These are phyloP conservation scores for Drosophila kanekoi DNA, from an alignment of 2,888 invertebrate species.

Conservation along the genomic window DNA sequence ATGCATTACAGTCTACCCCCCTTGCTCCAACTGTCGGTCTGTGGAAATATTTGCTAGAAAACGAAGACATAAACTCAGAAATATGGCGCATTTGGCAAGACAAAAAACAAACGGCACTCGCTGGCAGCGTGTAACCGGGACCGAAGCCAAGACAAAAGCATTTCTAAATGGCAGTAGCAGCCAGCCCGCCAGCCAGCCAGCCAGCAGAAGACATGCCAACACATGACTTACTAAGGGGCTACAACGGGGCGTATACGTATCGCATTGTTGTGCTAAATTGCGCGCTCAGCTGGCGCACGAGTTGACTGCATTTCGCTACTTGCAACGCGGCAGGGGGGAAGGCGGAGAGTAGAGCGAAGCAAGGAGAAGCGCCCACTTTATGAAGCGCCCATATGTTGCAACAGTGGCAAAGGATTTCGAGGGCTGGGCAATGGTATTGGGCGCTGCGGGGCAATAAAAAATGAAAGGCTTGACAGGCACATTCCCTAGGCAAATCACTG, in stretches of 20 bases:
- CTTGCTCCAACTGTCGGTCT: constrained; percentile 1
- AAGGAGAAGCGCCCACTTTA: constrained; percentile 59
- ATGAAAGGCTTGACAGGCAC: constrained; percentile 71
- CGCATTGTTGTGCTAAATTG: constrained; percentile 80
- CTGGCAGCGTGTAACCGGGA: constrained; percentile 17
- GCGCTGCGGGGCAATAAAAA: constrained; percentile 62
- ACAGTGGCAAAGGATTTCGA: constrained; percentile 13
- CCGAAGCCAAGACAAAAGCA: constrained; percentile 74
- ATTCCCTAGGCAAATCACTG: constrained; percentile 82
- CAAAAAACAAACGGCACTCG: constrained; percentile 43
- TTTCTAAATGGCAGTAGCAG: constrained; percentile 73
- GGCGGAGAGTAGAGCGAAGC: neutral
- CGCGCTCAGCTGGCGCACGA: constrained; percentile 82
- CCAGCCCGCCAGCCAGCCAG: constrained; percentile 28
- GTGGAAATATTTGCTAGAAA: constrained; percentile 73
- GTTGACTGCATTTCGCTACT: constrained; percentile 76
- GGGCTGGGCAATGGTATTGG: constrained; percentile 1
- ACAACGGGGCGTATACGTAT: constrained; percentile 76
- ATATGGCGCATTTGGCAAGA: constrained; percentile 79
- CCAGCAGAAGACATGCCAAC: constrained; percentile 41
- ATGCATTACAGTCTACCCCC: constrained; percentile 66
- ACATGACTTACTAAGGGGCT: constrained; percentile 40
- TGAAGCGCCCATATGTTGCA: constrained; percentile 79
- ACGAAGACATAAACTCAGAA: constrained; percentile 81
- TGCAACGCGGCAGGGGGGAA: constrained; percentile 44